Evolutionary conservation across 2,113 vertebrate genomes (phyloP).

Genomic region (Microtus montanus): DNA sequence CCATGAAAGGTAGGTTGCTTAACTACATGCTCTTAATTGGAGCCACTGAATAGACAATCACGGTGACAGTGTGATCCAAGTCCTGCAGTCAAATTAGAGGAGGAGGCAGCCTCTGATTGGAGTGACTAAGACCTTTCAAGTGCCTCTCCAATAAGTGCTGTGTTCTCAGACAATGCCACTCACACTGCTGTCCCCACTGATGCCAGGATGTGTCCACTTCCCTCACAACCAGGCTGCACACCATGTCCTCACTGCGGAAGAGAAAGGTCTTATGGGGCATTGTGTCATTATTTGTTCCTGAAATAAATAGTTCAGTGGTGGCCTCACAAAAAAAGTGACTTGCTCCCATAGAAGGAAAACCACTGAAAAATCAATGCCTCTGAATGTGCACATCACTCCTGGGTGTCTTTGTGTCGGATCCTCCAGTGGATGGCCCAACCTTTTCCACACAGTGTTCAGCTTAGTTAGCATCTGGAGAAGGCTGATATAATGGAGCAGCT

Average conservation of each 20-base stretch:
- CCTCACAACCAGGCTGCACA: background rate
- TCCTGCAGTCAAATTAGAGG: background rate
- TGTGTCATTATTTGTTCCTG: background rate
- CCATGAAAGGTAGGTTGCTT: accelerated
- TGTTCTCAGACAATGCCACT: background rate
- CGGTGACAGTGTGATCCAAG: background rate
- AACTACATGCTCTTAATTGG: background rate
- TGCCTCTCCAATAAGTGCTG: background rate
- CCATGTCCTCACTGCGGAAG: background rate
- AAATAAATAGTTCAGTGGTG: background rate
- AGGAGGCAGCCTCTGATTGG: background rate
- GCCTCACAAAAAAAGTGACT: accelerated
- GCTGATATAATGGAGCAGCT: background rate
- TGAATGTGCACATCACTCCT: background rate
- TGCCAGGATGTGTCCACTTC: accelerated
- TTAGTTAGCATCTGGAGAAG: background rate
- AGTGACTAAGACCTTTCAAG: background rate
- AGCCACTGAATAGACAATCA: background rate
- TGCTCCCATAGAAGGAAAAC: background rate
- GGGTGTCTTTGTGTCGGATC: background rate
- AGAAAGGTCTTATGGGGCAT: too few relatives aligned
- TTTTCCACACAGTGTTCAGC: accelerated
- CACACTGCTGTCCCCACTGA: too few relatives aligned
- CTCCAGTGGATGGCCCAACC: background rate
- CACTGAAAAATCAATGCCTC: background rate